phyloP scores from a whole-genome alignment of 2,113 vertebrate species.

The Cinclus cinclus region DNA sequence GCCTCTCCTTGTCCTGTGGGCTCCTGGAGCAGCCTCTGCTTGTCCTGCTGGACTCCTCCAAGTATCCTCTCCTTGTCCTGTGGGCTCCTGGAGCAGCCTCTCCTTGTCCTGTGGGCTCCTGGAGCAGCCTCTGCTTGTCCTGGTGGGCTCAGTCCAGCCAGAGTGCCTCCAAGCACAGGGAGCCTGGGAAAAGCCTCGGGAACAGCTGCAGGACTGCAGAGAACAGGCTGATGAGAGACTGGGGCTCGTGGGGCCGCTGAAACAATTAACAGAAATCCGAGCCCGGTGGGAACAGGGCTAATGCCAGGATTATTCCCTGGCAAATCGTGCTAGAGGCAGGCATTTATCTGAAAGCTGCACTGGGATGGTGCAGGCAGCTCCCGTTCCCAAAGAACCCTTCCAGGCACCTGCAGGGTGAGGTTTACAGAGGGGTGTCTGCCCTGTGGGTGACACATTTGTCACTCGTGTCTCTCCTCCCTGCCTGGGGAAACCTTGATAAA shows the following conservation, averaged over 20 bases:
- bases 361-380: not conserved
- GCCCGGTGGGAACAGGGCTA: not conserved
- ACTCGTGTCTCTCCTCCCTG: not conserved
- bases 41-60: no score
- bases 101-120: not conserved
- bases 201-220: not conserved
- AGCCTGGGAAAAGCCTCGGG: not conserved
- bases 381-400: fast-evolving
- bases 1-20: no score
- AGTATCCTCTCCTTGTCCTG: no score
- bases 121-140: no score
- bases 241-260: not conserved
- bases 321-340: not conserved
- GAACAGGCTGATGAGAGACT: not conserved
- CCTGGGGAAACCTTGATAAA: not conserved
- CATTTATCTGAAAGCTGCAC: fast-evolving
- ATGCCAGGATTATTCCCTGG: not conserved
- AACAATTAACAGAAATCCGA: not conserved
- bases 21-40: no score
- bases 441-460: fast-evolving
- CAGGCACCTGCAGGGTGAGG: not conserved
- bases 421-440: fast-evolving
- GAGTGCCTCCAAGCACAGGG: not conserved
- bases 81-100: not conserved
- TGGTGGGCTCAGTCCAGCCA: fast-evolving